Percentiles rank a stretch among this genome's conserved stretches.
Evolutionary conservation across 2,113 vertebrate species (phyloP).

Genomic region (Chinchilla lanigera): DNA sequence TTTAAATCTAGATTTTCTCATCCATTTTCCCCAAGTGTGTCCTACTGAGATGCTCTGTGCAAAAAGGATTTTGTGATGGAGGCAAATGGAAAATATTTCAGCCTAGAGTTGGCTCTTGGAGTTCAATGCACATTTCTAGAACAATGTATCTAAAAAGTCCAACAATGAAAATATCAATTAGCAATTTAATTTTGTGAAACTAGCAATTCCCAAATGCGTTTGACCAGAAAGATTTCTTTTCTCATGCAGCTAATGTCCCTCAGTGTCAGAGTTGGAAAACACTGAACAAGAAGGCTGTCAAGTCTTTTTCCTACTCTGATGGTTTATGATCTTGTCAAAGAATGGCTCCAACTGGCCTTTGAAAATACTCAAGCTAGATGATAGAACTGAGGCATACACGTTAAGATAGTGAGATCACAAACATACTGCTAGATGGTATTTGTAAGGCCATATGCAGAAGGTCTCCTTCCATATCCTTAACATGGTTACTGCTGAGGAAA

Average conservation of each 20-base stretch:
- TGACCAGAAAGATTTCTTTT: background rate
- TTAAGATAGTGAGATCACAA: background rate
- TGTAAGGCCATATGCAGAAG: background rate
- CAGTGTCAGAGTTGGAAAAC: background rate
- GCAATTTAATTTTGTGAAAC: background rate
- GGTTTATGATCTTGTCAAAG: background rate
- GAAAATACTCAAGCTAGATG: background rate
- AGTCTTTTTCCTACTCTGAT: background rate
- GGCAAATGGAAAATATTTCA: background rate
- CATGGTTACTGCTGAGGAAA: background rate
- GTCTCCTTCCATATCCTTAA: background rate
- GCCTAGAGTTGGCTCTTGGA: background rate
- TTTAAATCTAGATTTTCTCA: background rate
- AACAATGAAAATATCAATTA: background rate
- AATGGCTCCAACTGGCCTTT: background rate
- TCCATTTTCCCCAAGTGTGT: background rate
- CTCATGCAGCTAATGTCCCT: background rate
- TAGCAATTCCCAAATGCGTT: background rate
- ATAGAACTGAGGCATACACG: background rate
- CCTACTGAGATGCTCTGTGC: background rate
- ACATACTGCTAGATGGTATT: background rate
- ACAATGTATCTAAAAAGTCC: background rate
- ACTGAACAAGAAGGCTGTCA: background rate
- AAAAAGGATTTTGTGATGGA: background rate
- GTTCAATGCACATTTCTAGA: background rate